Conservation (phyloP, 2,888 invertebrate genomes). For the Eristalis arbustorum region DNA sequence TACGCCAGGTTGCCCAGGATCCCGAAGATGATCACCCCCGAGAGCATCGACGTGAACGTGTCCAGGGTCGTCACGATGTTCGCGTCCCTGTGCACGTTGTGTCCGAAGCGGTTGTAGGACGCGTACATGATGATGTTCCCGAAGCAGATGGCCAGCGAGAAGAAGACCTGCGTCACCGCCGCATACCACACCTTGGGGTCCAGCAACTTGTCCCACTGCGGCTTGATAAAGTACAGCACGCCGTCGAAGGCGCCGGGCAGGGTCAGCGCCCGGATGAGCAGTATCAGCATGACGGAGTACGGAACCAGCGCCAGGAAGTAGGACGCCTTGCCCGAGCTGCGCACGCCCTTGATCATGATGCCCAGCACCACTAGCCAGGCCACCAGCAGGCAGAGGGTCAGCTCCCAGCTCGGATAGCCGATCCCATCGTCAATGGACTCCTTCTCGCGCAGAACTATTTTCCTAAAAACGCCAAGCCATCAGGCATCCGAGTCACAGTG, state of each 20-base stretch:
- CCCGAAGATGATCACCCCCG: conserved; percentile 91
- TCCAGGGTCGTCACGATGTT: conserved; percentile 90
- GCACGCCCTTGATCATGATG: conserved; percentile 82
- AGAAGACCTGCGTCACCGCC: conserved; percentile 85
- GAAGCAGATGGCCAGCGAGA: conserved; percentile 84
- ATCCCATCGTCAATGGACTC: conserved; percentile 82
- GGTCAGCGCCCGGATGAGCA: conserved; percentile 83
- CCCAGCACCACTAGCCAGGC: conserved; percentile 82
- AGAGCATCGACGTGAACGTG: conserved; percentile 90
- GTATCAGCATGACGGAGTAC: conserved; percentile 83
- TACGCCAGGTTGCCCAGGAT: conserved; percentile 90
- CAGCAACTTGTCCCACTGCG: conserved; percentile 82
- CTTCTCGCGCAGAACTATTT: conserved; percentile 81
- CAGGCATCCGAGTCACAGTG: background rate
- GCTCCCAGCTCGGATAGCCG: conserved; percentile 82
- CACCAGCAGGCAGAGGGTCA: conserved; percentile 81
- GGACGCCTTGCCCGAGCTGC: conserved; percentile 84
- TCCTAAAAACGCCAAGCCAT: conserved; percentile 76
- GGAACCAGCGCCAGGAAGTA: conserved; percentile 88
- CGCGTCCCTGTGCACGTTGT: conserved; percentile 85
- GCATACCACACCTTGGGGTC: conserved; percentile 83
- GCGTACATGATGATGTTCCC: conserved; percentile 84
- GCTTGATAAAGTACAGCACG: conserved; percentile 84
- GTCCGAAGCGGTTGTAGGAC: conserved; percentile 83
- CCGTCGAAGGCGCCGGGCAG: conserved; percentile 84